Evolutionary conservation across 2,888 invertebrate genomes (phyloP).

Genomic region (Eristalis intricaria): DNA sequence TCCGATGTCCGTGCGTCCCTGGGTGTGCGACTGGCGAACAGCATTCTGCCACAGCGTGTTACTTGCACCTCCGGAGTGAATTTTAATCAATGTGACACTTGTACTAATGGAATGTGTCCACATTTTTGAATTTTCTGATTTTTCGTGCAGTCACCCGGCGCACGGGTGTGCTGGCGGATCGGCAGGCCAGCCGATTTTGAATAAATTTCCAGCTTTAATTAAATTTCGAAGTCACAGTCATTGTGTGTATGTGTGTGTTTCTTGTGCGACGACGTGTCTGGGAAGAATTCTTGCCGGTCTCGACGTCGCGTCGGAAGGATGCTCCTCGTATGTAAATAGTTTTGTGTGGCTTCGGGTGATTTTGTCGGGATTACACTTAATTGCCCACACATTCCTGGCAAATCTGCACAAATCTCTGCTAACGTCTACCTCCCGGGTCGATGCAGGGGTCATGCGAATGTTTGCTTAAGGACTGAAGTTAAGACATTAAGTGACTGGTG

Average conservation of each 20-base stretch:
- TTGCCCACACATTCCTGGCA: slow-evolving; percentile 37
- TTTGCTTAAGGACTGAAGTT: background rate
- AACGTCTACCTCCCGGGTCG: background rate
- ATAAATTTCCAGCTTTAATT: slow-evolving; percentile 65
- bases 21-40: background rate
- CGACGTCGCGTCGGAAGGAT: background rate
- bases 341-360: background rate
- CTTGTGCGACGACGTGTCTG: background rate
- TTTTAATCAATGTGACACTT: slow-evolving; percentile 71
- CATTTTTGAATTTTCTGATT: slow-evolving; percentile 66
- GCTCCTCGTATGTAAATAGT: background rate
- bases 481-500: background rate
- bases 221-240: slow-evolving; percentile 30
- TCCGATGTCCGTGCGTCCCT: background rate
- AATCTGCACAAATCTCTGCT: slow-evolving; percentile 32
- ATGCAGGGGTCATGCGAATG: background rate
- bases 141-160: slow-evolving; percentile 20
- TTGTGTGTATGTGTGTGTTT: background rate
- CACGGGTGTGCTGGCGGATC: background rate
- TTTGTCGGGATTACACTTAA: slow-evolving; percentile 43
- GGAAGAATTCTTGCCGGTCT: background rate
- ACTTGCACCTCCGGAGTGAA: slow-evolving; percentile 50
- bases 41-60: slow-evolving; percentile 20
- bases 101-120: slow-evolving; percentile 69
- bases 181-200: slow-evolving; percentile 44